Evolutionary conservation across 2,888 invertebrate species (phyloP).

Genomic region (Palloptera scutellata): DNA sequence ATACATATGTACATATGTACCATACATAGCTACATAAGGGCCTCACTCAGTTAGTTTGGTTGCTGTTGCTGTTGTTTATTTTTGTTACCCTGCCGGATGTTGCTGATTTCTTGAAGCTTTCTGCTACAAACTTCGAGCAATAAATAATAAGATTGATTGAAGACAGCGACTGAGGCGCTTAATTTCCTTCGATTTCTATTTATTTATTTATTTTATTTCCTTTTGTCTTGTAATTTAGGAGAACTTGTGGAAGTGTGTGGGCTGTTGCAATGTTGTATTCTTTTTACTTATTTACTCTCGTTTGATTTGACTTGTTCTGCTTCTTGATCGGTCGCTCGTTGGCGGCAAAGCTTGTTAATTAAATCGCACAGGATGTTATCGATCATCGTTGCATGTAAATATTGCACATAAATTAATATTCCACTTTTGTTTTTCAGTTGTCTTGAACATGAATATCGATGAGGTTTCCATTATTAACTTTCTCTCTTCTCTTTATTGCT

Average conservation of each 20-base stretch:
- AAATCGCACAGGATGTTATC: slow-evolving; percentile 60
- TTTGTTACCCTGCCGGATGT: slow-evolving; percentile 13
- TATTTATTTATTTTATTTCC: too few species aligned
- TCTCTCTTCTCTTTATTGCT: too few species aligned
- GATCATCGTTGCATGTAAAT: slow-evolving; percentile 60
- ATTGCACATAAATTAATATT: slow-evolving; percentile 55
- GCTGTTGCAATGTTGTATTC: slow-evolving; percentile 18
- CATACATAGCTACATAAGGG: too few species aligned
- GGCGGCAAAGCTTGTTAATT: slow-evolving; percentile 52
- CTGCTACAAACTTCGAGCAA: too few species aligned
- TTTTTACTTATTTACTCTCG: slow-evolving; percentile 24
- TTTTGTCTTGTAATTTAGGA: too few species aligned
- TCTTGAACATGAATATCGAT: too few species aligned
- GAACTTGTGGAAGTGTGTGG: slow-evolving; percentile 11
- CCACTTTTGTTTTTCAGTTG: slow-evolving; percentile 31
- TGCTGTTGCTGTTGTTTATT: not conserved
- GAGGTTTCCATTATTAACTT: too few species aligned
- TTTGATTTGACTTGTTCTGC: not conserved
- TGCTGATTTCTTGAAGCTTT: slow-evolving; percentile 30
- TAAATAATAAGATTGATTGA: too few species aligned
- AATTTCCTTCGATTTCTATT: too few species aligned
- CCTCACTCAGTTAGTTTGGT: too few species aligned
- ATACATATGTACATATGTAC: not conserved
- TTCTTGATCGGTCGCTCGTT: slow-evolving; percentile 10
- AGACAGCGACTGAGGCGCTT: too few species aligned